phyloP scores from a whole-genome alignment of 2,797 vertebrate genomes.

The Acridotheres tristis region DNA sequence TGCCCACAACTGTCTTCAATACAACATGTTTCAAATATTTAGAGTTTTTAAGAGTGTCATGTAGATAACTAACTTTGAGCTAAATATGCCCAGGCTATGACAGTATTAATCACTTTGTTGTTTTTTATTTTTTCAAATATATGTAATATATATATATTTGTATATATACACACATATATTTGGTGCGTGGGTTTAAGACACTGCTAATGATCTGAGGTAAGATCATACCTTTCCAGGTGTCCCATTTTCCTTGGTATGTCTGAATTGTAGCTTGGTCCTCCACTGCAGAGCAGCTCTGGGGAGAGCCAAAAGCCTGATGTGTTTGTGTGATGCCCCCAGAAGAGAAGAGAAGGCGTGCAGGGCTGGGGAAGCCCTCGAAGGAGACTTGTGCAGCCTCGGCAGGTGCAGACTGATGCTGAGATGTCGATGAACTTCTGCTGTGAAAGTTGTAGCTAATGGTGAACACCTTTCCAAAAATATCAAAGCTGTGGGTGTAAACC shows the following conservation, averaged over 20 bases:
- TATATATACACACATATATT: neutral
- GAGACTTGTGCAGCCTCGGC: neutral
- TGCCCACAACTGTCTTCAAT: neutral
- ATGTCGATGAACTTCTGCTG: neutral
- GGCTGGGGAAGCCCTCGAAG: neutral
- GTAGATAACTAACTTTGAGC: neutral
- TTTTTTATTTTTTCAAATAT: neutral
- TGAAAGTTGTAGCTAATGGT: neutral
- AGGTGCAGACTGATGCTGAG: neutral
- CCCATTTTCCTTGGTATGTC: neutral
- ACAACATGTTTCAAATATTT: neutral
- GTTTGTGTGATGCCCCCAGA: fast-evolving
- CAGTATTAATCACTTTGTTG: neutral
- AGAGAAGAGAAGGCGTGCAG: fast-evolving
- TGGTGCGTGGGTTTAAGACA: neutral
- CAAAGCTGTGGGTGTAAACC: neutral
- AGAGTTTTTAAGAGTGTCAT: neutral
- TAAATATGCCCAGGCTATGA: neutral
- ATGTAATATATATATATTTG: neutral
- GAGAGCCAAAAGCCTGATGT: neutral
- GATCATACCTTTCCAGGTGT: neutral
- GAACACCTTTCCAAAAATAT: neutral
- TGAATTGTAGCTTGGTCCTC: neutral
- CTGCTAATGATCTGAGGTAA: neutral
- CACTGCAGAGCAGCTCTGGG: neutral